phyloP scores from a whole-genome alignment of 30 jellyfish, hydroid and myxozoan genomes.

The Haliclystus octoradiatus region DNA sequence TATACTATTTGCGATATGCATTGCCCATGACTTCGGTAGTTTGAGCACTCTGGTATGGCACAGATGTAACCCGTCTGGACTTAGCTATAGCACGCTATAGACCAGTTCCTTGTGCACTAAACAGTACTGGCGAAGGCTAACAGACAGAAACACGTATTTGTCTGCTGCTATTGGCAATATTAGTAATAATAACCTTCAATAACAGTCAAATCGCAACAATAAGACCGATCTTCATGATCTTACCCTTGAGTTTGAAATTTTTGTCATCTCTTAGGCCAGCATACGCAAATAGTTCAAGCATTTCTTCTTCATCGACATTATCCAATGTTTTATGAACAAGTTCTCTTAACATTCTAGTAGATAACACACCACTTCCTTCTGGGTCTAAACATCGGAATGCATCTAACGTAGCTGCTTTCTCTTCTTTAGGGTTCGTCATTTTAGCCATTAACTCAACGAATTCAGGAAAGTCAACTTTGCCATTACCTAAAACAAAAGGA shows the following conservation, averaged over 20 bases:
- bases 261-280: slow-evolving; percentile 67
- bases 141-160: no score
- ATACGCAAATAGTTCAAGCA: slow-evolving; percentile 56
- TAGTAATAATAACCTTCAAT: no score
- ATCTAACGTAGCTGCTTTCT: slow-evolving; percentile 70
- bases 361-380: slow-evolving; percentile 46
- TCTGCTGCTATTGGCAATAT: no score
- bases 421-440: slow-evolving; percentile 91
- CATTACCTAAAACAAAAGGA: slow-evolving; percentile 52
- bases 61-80: no score
- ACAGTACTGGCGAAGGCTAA: no score
- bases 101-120: no score
- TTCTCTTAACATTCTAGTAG: slow-evolving; percentile 51
- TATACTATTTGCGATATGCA: no score
- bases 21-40: no score
- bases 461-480: slow-evolving; percentile 84
- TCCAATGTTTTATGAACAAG: slow-evolving; percentile 55
- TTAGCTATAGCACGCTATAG: no score
- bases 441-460: slow-evolving; percentile 78
- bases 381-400: slow-evolving; percentile 86
- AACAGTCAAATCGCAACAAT: no score
- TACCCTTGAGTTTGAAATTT: slow-evolving; percentile 66
- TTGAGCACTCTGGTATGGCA: no score
- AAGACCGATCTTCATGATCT: no score
- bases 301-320: slow-evolving; percentile 63